These are phyloP conservation scores for Tokudaia muenninki DNA, from an alignment of 2,797 vertebrate genomes.

Conservation along the genomic window DNA sequence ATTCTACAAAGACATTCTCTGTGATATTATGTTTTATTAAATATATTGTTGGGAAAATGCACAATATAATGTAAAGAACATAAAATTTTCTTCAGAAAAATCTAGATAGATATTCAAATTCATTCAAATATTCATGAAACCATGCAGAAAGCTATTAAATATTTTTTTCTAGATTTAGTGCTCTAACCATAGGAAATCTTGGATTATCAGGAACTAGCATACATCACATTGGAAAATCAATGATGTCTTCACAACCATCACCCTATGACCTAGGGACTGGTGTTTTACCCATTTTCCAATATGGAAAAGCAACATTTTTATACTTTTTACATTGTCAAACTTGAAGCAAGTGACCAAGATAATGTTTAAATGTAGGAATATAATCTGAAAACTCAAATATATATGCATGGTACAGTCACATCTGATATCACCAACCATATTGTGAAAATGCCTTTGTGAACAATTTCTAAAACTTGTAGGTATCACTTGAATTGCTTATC, in stretches of 20 bases:
- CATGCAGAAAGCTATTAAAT: background rate
- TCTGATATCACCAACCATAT: background rate
- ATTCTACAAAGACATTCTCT: conserved; percentile 77
- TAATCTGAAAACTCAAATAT: background rate
- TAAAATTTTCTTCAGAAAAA: conserved; percentile 48
- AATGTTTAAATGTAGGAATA: background rate
- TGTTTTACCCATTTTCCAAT: background rate
- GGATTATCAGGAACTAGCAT: background rate
- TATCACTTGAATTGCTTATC: too few relatives aligned
- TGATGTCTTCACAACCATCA: background rate
- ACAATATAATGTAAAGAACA: conserved; percentile 12
- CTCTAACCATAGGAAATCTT: background rate
- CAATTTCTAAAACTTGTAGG: too few relatives aligned
- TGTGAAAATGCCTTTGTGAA: too few relatives aligned
- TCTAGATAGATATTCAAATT: conserved; percentile 22
- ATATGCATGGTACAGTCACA: background rate
- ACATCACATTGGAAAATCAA: background rate
- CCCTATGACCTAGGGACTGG: background rate
- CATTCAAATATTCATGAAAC: background rate
- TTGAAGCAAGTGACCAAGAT: background rate
- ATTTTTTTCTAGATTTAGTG: conserved; percentile 37
- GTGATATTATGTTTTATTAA: conserved; percentile 76
- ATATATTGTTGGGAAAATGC: conserved; percentile 52
- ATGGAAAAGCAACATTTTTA: background rate
- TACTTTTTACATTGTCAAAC: background rate